These are phyloP conservation scores for Hermetia illucens DNA, from an alignment of 1,140 invertebrate genomes.

Conservation along the genomic window DNA sequence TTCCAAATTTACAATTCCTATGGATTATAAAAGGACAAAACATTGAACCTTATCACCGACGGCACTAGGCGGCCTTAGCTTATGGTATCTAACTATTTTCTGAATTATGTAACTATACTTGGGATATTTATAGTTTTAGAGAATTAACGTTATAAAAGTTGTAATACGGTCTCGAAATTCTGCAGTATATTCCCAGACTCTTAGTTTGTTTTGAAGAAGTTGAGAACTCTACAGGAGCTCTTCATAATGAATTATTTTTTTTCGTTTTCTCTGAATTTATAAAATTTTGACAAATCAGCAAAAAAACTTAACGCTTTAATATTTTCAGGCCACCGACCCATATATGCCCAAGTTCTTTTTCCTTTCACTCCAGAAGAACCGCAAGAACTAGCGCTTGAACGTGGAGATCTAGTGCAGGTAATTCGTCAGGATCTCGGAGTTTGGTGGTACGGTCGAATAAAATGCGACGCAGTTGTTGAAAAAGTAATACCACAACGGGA, in stretches of 20 bases:
- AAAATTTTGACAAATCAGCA: conserved; percentile 6
- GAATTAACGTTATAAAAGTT: too few relatives aligned
- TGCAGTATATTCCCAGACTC: too few relatives aligned
- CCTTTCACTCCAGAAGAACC: conserved; percentile 26
- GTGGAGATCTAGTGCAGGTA: conserved; percentile 24
- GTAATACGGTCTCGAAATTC: too few relatives aligned
- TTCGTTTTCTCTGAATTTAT: not conserved
- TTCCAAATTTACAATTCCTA: too few relatives aligned
- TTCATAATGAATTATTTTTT: too few relatives aligned
- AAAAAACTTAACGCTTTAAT: conserved; percentile 2
- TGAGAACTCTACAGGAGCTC: not conserved
- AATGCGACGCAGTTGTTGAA: conserved; percentile 19
- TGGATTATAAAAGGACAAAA: too few relatives aligned
- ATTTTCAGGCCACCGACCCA: conserved; percentile 7
- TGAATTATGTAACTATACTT: too few relatives aligned
- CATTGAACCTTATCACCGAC: too few relatives aligned
- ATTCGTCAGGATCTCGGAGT: conserved; percentile 24
- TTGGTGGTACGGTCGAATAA: conserved; percentile 30
- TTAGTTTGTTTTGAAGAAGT: too few relatives aligned
- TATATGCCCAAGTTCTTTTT: conserved; percentile 28
- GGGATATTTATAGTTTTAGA: too few relatives aligned
- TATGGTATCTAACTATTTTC: too few relatives aligned
- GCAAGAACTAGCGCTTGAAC: conserved; percentile 25
- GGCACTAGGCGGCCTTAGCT: too few relatives aligned
- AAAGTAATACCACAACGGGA: conserved; percentile 21